phyloP scores from a whole-genome alignment of 2,113 vertebrate genomes.

The Pipa parva region DNA sequence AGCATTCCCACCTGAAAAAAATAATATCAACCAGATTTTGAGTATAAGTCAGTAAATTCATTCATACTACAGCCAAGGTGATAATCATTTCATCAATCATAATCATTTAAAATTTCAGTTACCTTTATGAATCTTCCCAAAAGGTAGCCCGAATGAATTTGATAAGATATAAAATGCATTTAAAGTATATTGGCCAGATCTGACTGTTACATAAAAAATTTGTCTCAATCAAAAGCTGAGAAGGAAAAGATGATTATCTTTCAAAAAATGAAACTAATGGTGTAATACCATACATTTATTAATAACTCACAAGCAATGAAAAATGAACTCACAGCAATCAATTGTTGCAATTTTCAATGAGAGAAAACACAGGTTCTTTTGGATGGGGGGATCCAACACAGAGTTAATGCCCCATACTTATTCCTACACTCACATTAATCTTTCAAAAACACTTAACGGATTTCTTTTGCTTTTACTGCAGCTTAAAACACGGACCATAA shows the following conservation, averaged over 20 bases:
- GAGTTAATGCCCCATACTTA: constrained; percentile 32
- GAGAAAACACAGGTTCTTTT: background rate
- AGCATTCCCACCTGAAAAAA: constrained; percentile 66
- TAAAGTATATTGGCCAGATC: too few species aligned
- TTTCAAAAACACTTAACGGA: constrained; percentile 38
- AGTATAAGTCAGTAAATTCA: too few species aligned
- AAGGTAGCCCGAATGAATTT: too few species aligned
- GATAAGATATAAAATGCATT: too few species aligned
- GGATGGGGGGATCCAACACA: background rate
- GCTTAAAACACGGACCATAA: constrained; percentile 38
- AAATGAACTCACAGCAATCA: background rate
- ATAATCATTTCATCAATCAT: too few species aligned
- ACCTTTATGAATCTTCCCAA: too few species aligned
- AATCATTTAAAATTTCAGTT: too few species aligned
- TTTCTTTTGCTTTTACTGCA: constrained; percentile 37
- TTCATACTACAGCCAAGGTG: too few species aligned
- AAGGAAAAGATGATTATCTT: too few species aligned
- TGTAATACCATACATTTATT: background rate
- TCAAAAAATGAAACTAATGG: background rate
- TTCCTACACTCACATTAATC: constrained; percentile 34
- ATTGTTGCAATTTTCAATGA: background rate
- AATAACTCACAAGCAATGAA: background rate
- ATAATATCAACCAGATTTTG: too few species aligned
- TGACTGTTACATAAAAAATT: background rate
- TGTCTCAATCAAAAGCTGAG: background rate